phyloP scores from a whole-genome alignment of 2,113 vertebrate genomes.

The Crotalus viridis region DNA sequence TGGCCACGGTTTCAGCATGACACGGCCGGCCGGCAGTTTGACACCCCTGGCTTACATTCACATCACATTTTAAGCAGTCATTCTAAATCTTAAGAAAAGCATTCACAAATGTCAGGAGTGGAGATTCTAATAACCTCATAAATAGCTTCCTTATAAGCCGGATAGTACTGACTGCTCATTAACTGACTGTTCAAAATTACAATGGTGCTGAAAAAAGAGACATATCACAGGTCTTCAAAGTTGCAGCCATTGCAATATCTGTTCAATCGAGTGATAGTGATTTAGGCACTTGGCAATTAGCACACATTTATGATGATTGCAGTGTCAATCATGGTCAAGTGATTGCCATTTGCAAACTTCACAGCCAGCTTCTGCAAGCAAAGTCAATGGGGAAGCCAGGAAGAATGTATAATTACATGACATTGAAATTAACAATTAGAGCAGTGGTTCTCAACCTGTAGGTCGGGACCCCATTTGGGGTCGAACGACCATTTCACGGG shows the following conservation, averaged over 20 bases:
- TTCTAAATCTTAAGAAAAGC: neutral
- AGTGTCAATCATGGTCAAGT: neutral
- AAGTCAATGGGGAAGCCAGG: neutral
- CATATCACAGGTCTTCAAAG: neutral
- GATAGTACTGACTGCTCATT: neutral
- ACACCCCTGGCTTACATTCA: too few relatives aligned
- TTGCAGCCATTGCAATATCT: neutral
- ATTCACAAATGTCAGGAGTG: neutral
- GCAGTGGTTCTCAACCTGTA: too few relatives aligned
- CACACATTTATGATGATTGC: neutral
- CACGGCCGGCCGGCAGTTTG: too few relatives aligned
- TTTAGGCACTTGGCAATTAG: neutral
- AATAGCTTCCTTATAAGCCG: too few relatives aligned
- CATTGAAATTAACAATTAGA: neutral
- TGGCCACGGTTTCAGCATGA: too few relatives aligned
- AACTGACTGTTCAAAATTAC: neutral
- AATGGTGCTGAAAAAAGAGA: neutral
- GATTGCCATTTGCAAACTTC: neutral
- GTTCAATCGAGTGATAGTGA: neutral
- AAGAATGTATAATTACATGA: neutral
- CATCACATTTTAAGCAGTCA: too few relatives aligned
- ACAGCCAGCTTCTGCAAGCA: neutral
- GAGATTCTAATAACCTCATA: neutral
- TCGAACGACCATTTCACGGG: too few relatives aligned
- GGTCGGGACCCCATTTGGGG: too few relatives aligned